phyloP scores from a whole-genome alignment of 1,140 invertebrate species.

The Anastrepha obliqua region DNA sequence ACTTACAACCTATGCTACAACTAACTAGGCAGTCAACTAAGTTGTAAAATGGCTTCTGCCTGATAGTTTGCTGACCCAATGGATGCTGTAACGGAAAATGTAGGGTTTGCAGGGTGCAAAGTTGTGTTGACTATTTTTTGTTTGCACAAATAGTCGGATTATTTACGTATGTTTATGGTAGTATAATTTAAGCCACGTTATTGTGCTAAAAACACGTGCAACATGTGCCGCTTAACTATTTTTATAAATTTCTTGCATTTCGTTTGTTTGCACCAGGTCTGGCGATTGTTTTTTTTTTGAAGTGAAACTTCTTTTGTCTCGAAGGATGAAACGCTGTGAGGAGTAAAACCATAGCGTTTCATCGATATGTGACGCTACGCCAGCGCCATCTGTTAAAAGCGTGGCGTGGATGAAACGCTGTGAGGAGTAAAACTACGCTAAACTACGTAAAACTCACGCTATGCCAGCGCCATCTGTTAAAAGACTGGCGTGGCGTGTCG shows the following conservation, averaged over 20 bases:
- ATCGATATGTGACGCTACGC: too few relatives aligned
- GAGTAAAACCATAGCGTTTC: too few relatives aligned
- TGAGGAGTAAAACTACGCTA: too few relatives aligned
- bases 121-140: not conserved
- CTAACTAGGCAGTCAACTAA: not conserved
- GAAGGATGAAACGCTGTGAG: too few relatives aligned
- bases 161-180: constrained; percentile 4
- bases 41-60: not conserved
- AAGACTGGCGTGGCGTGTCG: too few relatives aligned
- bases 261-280: too few relatives aligned
- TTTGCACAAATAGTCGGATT: constrained; percentile 11
- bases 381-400: too few relatives aligned
- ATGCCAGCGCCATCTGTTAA: too few relatives aligned
- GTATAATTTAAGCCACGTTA: constrained; percentile 73
- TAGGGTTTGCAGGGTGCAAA: not conserved
- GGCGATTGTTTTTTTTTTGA: not conserved
- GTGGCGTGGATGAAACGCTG: too few relatives aligned
- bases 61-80: not conserved
- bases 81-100: not conserved
- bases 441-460: too few relatives aligned
- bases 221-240: constrained; percentile 62
- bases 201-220: constrained; percentile 72
- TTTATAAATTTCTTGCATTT: not conserved
- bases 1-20: not conserved
- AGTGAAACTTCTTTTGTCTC: too few relatives aligned